Evolutionary conservation across 2,113 vertebrate species (phyloP).

Genomic region (Thermophis baileyi): DNA sequence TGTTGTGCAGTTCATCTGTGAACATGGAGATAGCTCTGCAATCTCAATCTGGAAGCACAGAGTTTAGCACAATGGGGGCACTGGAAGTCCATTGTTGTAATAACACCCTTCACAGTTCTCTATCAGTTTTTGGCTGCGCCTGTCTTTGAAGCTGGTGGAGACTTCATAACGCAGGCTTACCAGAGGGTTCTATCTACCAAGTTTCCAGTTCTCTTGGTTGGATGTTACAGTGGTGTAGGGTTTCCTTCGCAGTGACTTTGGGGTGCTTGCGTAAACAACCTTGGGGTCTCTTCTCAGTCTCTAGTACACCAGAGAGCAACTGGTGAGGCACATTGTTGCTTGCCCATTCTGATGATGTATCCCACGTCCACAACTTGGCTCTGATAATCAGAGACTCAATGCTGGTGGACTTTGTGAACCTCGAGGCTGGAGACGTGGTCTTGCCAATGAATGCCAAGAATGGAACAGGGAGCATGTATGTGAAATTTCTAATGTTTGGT

Average conservation of each 20-base stretch:
- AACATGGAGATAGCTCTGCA: background rate
- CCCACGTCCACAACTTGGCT: background rate
- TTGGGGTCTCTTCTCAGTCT: background rate
- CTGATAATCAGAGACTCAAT: background rate
- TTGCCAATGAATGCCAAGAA: background rate
- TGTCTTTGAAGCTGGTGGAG: background rate
- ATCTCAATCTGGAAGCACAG: background rate
- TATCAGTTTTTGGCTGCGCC: background rate
- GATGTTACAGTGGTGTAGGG: background rate
- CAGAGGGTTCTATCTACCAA: background rate
- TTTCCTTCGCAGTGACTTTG: background rate
- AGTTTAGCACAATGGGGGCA: background rate
- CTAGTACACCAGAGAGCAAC: background rate
- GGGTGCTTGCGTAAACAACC: background rate
- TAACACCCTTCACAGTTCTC: background rate
- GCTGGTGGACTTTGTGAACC: background rate
- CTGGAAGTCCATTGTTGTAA: background rate
- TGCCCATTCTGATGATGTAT: background rate
- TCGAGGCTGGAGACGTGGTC: background rate
- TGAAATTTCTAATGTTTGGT: background rate
- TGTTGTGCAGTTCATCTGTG: background rate
- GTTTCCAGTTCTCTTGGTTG: background rate
- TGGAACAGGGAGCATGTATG: background rate
- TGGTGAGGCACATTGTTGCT: background rate
- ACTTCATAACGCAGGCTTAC: background rate